Conservation (phyloP, 1,140 invertebrate genomes). For the Solenopsis fugax region DNA sequence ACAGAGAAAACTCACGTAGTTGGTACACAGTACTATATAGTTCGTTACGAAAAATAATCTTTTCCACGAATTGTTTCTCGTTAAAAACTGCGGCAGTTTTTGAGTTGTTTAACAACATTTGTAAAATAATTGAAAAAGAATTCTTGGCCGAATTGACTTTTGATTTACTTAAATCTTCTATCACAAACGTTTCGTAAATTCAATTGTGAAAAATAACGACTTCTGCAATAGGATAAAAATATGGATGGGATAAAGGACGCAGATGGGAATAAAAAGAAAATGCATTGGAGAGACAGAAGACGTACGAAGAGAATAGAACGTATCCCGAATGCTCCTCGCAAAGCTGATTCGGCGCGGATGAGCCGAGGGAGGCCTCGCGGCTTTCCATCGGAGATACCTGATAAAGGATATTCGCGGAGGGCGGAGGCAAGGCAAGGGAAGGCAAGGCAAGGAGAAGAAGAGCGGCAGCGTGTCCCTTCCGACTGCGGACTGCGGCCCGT, state of each 20-base stretch:
- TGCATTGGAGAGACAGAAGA: not conserved
- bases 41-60: conserved; percentile 6
- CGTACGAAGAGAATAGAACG: conserved; percentile 33
- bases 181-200: not conserved
- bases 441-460: not conserved
- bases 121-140: not conserved
- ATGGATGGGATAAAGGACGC: not conserved
- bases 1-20: not conserved
- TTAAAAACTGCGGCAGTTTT: not conserved
- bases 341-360: conserved; percentile 67
- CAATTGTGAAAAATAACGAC: not conserved
- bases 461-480: conserved; percentile 65
- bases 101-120: not conserved
- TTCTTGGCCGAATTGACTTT: not conserved
- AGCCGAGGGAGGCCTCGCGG: conserved; percentile 54
- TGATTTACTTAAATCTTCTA: not conserved
- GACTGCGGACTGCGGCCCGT: conserved; percentile 47
- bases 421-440: not conserved
- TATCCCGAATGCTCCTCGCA: conserved; percentile 38
- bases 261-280: not conserved
- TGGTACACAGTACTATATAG: not conserved
- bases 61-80: not conserved
- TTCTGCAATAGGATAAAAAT: not conserved
- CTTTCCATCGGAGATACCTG: conserved; percentile 70
- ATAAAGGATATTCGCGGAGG: conserved; percentile 63